These are phyloP conservation scores for Alectura lathami DNA, from an alignment of 2,113 vertebrate species.

Conservation along the genomic window DNA sequence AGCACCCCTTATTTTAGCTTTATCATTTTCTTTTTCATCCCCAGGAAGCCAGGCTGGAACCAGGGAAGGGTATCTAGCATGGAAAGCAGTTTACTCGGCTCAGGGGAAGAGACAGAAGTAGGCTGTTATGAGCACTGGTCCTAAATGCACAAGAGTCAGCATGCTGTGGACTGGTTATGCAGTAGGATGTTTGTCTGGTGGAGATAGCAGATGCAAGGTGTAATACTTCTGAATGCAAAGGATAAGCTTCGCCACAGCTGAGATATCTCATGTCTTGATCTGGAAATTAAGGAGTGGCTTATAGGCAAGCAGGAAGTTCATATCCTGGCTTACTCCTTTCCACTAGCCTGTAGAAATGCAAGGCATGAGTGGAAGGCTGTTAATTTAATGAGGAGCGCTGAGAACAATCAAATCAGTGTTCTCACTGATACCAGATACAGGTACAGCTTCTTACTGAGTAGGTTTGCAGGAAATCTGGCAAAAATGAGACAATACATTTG, in stretches of 20 bases:
- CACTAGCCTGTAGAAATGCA: not conserved
- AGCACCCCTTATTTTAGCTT: not conserved
- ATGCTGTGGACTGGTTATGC: rapidly evolving
- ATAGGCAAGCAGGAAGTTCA: not conserved
- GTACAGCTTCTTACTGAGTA: not conserved
- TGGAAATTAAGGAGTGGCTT: not conserved
- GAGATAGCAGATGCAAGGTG: not conserved
- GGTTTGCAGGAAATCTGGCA: not conserved
- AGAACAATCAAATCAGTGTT: not conserved
- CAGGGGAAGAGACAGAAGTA: not conserved
- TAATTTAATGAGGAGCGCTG: not conserved
- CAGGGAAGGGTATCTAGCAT: not conserved
- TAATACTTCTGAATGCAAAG: not conserved
- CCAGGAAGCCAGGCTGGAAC: not conserved
- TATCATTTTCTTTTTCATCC: not conserved
- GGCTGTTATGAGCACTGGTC: not conserved
- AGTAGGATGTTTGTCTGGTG: rapidly evolving
- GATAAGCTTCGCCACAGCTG: not conserved
- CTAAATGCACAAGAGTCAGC: rapidly evolving
- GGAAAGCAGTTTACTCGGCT: not conserved
- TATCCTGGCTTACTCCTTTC: not conserved
- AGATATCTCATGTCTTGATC: not conserved
- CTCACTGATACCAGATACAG: not conserved
- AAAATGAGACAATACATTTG: not conserved
- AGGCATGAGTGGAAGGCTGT: rapidly evolving